Evolutionary conservation across 1,140 invertebrate genomes (phyloP).

Genomic region (Linepithema humile): DNA sequence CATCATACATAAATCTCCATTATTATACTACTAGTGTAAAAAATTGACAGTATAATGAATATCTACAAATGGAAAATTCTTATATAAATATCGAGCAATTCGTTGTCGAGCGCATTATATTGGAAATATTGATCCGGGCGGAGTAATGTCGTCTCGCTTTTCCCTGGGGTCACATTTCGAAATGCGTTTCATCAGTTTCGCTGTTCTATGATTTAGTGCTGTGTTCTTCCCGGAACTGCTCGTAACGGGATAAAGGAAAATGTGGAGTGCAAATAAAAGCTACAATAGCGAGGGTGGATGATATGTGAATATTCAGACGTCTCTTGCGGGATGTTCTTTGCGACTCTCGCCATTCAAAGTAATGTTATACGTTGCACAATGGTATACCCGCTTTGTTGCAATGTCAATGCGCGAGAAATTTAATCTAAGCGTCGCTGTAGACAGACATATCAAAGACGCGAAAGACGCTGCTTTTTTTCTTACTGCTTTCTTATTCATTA

Average conservation of each 20-base stretch:
- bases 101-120: slow-evolving; percentile 42
- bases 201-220: slow-evolving; percentile 66
- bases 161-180: slow-evolving; percentile 67
- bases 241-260: slow-evolving; percentile 40
- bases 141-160: slow-evolving; percentile 28
- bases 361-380: slow-evolving; percentile 22
- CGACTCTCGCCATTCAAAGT: slow-evolving; percentile 32
- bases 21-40: neutral
- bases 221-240: slow-evolving; percentile 42
- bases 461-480: slow-evolving; percentile 12
- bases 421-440: slow-evolving; percentile 22
- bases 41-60: neutral
- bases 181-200: slow-evolving; percentile 69
- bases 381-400: slow-evolving; percentile 33
- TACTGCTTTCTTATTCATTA: slow-evolving; percentile 30
- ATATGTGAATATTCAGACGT: slow-evolving; percentile 57
- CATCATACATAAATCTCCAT: neutral
- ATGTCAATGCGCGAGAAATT: slow-evolving; percentile 53
- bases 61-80: slow-evolving; percentile 13
- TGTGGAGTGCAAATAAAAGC: slow-evolving; percentile 45
- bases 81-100: slow-evolving; percentile 34
- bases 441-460: slow-evolving; percentile 43
- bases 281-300: slow-evolving; percentile 37
- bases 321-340: slow-evolving; percentile 44
- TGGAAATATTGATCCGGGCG: slow-evolving; percentile 51